Base-by-base conservation (phyloP, 2,113 vertebrate genomes). In the Choloepus hoffmanni region DNA sequence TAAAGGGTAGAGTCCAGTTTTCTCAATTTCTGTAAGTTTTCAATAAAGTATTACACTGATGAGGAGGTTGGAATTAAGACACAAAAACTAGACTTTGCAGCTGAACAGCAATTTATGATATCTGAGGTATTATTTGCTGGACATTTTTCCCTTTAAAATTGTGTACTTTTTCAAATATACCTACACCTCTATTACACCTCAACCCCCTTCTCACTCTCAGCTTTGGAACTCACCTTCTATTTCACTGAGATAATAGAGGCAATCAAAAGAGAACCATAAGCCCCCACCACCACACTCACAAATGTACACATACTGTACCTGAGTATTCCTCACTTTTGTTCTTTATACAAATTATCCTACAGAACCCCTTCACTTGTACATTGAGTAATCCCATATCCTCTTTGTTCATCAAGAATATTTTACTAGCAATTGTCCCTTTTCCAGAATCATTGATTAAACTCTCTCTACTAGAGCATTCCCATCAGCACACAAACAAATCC, bases 81-180 rank as follows among this genome's bases (percentile, higher is more conserved):
- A 70, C 21, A 86, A 48, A 95, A 89, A 84, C 28, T 68, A 90
- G 63, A 65, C 9, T 90, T 94, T 14, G 28, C 18, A 92, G 8
- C 13, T 89, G 14, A 45, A 48, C 1, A 63, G 58, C 9, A 65
- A 81, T 85, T 70, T 79, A 90, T 86, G 73, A 87, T 58, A 84
- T 68, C 14, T 14, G 16, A 16, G 14, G 8, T 26, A 73, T 36
- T 76, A 92, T 84, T 95, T 85, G 43, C 24, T 85, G n/a, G 43
- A 58, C 8, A 21, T 76, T 78, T 63, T 30, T 78, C 60, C 40
- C 55, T 73, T 90, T 53, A 89, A 82, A 89, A 30, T 36, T 78
- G 28, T 55, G 45, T 50, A 55, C 13, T 92, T 60, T 85, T 85
- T 95, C 68, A 90, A 58, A 14, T 53, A 86, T 85, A 58, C 2